phyloP scores from a whole-genome alignment of 2,797 vertebrate genomes.

The Rhinophrynus dorsalis region DNA sequence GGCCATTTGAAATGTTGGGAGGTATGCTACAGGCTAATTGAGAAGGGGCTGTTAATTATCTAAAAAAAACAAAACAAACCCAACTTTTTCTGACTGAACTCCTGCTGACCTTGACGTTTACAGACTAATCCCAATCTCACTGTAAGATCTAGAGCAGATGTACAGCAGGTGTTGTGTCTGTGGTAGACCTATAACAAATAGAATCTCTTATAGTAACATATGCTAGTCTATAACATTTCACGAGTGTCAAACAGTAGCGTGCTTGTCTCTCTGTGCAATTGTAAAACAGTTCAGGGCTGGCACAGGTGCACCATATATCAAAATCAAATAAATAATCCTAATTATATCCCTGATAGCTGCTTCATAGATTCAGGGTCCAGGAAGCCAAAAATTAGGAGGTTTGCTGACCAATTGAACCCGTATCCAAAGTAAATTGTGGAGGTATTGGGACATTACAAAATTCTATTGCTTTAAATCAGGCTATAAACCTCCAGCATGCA shows the following conservation, averaged over 20 bases:
- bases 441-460: no score
- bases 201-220: conserved; percentile 28
- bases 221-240: conserved; percentile 16
- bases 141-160: conserved; percentile 45
- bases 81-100: conserved; percentile 24
- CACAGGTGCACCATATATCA: not conserved
- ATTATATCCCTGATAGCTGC: not conserved
- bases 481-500: no score
- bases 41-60: conserved; percentile 4
- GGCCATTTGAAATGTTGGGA: no score
- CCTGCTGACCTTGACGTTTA: conserved; percentile 24
- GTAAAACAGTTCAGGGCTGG: not conserved
- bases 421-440: no score
- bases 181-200: conserved; percentile 27
- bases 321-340: not conserved
- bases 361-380: no score
- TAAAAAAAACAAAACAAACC: conserved; percentile 1
- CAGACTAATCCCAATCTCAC: conserved; percentile 29
- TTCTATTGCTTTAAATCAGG: no score
- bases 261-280: not conserved
- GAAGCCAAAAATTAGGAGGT: no score
- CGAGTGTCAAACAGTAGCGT: not conserved
- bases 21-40: not conserved
- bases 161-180: conserved; percentile 39
- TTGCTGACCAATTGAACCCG: no score